Evolutionary conservation across 2,797 vertebrate species (phyloP).

Genomic region (Sparus aurata): DNA sequence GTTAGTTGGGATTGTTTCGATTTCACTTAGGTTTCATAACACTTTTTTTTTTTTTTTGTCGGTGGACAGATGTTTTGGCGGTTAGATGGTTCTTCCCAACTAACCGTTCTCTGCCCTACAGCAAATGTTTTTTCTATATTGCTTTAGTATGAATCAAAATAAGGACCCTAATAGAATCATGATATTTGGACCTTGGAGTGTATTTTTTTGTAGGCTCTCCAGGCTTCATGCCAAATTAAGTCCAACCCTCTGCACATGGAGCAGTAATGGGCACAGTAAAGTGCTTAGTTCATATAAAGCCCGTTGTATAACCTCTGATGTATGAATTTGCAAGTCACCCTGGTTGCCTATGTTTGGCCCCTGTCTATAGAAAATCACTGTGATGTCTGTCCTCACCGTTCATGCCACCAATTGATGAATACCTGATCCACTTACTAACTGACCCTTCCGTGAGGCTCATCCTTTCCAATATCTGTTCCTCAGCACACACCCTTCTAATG

Average conservation of each 20-base stretch:
- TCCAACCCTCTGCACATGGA: conserved; percentile 14
- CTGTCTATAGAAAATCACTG: conserved; percentile 42
- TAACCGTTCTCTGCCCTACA: neutral
- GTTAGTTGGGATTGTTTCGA: neutral
- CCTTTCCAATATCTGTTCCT: neutral
- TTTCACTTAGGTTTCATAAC: conserved; percentile 11
- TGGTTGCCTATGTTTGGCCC: conserved; percentile 50
- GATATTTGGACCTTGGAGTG: neutral
- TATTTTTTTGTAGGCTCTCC: no score
- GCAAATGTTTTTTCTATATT: neutral
- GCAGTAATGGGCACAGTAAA: conserved; percentile 18
- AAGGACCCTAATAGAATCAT: neutral
- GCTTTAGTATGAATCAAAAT: neutral
- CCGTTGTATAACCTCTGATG: conserved; percentile 42
- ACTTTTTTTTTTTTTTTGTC: neutral
- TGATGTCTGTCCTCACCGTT: conserved; percentile 27
- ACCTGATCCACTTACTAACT: neutral
- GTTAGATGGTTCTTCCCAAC: neutral
- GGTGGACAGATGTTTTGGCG: neutral
- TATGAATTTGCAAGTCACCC: conserved; percentile 66
- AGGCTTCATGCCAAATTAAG: conserved; percentile 15
- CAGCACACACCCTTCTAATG: neutral
- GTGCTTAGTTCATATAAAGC: conserved; percentile 26
- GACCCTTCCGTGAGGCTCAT: neutral
- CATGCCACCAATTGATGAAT: conserved; percentile 32